phyloP scores from a whole-genome alignment of 2,113 vertebrate species.

The Cochlearius cochlearius region DNA sequence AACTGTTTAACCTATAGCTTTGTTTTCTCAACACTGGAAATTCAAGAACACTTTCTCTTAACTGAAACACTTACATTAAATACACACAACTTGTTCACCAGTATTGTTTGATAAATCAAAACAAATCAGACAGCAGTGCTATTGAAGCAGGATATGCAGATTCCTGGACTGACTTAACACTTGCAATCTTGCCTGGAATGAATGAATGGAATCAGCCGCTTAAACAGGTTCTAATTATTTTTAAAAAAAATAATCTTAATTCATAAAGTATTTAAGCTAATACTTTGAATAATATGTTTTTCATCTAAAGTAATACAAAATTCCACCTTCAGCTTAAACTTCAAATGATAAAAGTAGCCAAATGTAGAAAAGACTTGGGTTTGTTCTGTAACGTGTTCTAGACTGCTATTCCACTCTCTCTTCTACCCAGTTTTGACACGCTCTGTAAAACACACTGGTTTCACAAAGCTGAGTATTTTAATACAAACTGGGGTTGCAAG shows the following conservation, averaged over 20 bases:
- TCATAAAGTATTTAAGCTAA: not conserved
- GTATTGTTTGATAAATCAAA: not conserved
- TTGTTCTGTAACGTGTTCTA: not conserved
- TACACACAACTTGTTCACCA: not conserved
- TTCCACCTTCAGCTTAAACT: not conserved
- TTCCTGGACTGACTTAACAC: not conserved
- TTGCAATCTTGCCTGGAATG: not conserved
- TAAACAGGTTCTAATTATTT: not conserved
- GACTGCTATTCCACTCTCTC: not conserved
- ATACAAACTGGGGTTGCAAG: not conserved
- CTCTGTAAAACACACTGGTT: not conserved
- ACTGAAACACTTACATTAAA: not conserved
- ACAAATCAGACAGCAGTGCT: not conserved
- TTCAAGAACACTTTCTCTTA: not conserved
- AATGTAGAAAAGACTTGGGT: fast-evolving
- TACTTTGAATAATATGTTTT: not conserved
- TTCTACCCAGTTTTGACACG: not conserved
- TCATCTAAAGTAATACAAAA: not conserved
- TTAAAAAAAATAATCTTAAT: not conserved
- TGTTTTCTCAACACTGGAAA: not conserved
- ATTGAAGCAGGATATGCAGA: not conserved
- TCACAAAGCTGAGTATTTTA: not conserved
- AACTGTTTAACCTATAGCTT: not conserved
- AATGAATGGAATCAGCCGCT: not conserved
- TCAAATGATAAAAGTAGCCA: not conserved